Conservation (phyloP, 2,797 vertebrate species). For the Aphelocoma californica region DNA sequence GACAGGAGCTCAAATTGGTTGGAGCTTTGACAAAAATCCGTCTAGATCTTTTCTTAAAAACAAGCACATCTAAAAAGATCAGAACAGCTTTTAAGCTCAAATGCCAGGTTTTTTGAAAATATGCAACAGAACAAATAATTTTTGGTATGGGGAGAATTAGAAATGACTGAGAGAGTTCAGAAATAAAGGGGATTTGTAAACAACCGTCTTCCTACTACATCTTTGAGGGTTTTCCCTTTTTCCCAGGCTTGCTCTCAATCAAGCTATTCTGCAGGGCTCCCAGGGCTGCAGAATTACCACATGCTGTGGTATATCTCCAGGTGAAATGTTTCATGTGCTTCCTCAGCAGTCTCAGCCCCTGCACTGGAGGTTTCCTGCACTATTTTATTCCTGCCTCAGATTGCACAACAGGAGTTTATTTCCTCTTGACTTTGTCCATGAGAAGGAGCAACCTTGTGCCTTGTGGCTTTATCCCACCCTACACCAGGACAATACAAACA, state of each 20-base stretch:
- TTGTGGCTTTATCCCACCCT: not conserved
- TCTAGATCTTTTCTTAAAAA: conserved; percentile 18
- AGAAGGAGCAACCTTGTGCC: not conserved
- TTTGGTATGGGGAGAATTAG: not conserved
- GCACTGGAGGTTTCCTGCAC: not conserved
- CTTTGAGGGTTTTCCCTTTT: not conserved
- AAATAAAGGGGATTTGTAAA: not conserved
- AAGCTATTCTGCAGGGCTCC: not conserved
- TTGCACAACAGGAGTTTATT: not conserved
- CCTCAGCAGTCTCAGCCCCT: not conserved
- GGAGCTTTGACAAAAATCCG: conserved; percentile 10
- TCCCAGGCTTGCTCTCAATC: not conserved
- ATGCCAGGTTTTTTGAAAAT: not conserved
- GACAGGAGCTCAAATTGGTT: not conserved
- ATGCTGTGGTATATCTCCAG: accelerated
- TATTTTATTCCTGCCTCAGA: not conserved
- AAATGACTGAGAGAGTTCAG: not conserved
- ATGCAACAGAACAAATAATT: not conserved
- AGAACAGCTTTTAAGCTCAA: conserved; percentile 16
- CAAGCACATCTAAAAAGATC: conserved; percentile 18
- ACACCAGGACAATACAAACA: accelerated
- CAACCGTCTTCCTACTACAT: not conserved
- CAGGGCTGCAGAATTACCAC: not conserved
- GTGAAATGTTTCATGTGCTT: not conserved
- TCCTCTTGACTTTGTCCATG: not conserved